These are phyloP conservation scores for Pelecanus crispus DNA, from an alignment of 2,113 vertebrate species.

Conservation along the genomic window DNA sequence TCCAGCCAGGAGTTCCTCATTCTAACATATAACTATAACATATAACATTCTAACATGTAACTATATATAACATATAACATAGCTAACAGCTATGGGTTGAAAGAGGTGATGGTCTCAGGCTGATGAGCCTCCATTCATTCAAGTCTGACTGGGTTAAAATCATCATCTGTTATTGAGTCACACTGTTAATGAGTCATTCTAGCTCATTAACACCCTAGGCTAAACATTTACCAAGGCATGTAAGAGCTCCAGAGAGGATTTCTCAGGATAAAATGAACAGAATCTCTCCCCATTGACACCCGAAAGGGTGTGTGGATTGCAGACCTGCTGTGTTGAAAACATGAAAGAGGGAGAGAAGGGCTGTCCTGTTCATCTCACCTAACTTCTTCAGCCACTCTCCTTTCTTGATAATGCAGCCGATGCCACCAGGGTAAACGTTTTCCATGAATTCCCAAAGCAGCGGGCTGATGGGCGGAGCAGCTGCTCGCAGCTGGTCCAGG, in stretches of 20 bases:
- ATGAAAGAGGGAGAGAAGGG: background rate
- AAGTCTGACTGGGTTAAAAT: background rate
- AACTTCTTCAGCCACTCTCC: constrained; percentile 85
- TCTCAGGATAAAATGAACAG: background rate
- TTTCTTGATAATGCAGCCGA: constrained; percentile 87
- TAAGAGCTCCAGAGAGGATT: background rate
- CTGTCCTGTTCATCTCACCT: constrained; percentile 59
- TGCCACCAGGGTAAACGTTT: constrained; percentile 85
- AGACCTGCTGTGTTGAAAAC: background rate
- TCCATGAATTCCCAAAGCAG: constrained; percentile 90
- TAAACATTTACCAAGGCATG: background rate
- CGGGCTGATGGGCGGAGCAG: constrained; percentile 84
- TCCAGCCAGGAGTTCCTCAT: background rate
- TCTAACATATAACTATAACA: too few relatives aligned
- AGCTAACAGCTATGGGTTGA: background rate
- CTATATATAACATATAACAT: too few relatives aligned
- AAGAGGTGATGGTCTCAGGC: background rate
- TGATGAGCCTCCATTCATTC: background rate
- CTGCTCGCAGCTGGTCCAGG: constrained; percentile 80
- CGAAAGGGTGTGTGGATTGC: background rate
- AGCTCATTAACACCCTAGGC: background rate
- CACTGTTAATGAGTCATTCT: background rate
- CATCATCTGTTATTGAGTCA: background rate
- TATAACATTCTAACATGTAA: too few relatives aligned
- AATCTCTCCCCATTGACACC: background rate